phyloP scores from a whole-genome alignment of 2,888 invertebrate species.

The Panzeria rudis region DNA sequence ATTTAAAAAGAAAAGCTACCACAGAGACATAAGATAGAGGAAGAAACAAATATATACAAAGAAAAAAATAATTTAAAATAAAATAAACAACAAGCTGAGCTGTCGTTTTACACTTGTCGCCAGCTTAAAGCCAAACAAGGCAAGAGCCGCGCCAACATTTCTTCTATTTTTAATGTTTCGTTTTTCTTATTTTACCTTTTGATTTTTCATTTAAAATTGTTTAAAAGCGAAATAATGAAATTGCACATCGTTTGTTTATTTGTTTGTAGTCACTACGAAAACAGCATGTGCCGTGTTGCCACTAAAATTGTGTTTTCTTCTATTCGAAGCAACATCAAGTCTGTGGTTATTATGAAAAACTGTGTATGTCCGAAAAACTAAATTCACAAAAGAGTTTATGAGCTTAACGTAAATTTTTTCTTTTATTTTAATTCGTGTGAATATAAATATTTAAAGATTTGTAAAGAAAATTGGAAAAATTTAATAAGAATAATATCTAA shows the following conservation, averaged over 20 bases:
- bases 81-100: constrained; percentile 71
- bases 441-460: no score
- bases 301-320: constrained; percentile 22
- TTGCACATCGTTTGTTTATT: constrained; percentile 51
- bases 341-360: neutral
- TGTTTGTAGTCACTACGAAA: constrained; percentile 35
- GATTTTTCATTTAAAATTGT: constrained; percentile 60
- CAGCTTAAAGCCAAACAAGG: constrained; percentile 80
- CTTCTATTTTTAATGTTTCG: constrained; percentile 47
- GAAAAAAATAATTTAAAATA: constrained; percentile 1
- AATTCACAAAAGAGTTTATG: no score
- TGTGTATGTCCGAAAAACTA: neutral
- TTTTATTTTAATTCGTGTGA: no score
- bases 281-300: constrained; percentile 66
- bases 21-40: neutral
- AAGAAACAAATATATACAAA: neutral
- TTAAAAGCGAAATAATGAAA: constrained; percentile 68
- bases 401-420: no score
- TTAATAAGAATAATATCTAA: no score
- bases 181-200: constrained; percentile 20
- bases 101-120: constrained; percentile 82
- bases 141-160: constrained; percentile 74
- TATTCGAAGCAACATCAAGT: neutral
- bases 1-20: constrained; percentile 44
- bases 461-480: no score